These are phyloP conservation scores for Ptychodera flava DNA, from an alignment of 35 echinoderm and acorn worm genomes.

Conservation along the genomic window DNA sequence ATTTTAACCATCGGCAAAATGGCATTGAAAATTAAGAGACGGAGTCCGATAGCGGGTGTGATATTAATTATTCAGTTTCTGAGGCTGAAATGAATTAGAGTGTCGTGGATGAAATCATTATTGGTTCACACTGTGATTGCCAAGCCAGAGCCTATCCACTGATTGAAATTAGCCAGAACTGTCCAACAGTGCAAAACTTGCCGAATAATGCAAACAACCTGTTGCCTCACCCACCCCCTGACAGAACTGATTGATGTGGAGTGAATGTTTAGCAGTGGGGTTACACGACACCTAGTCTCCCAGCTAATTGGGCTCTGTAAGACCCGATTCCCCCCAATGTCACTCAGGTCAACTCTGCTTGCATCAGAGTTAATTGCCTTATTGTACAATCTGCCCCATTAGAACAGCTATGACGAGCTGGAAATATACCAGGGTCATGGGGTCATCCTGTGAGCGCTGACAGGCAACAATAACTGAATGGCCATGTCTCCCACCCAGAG, in stretches of 20 bases:
- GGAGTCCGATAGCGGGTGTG: background rate
- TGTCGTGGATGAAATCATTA: background rate
- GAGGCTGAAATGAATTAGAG: background rate
- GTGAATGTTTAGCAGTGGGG: background rate
- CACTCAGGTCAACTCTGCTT: background rate
- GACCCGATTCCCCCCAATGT: background rate
- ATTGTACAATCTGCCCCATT: background rate
- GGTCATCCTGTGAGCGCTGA: background rate
- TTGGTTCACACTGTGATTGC: background rate
- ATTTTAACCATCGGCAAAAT: background rate
- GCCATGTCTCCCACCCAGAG: no score
- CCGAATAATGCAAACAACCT: background rate
- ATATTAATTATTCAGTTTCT: background rate
- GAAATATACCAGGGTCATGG: background rate
- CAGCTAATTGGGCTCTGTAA: background rate
- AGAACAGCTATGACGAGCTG: background rate
- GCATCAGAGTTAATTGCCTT: background rate
- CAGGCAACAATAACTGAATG: background rate
- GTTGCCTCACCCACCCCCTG: background rate
- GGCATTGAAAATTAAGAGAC: background rate
- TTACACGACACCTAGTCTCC: background rate
- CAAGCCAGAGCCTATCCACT: background rate
- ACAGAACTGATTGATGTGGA: background rate
- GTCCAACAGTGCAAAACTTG: background rate
- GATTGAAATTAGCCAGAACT: background rate